phyloP scores from a whole-genome alignment of 2,113 vertebrate genomes.

The Passer montanus region DNA sequence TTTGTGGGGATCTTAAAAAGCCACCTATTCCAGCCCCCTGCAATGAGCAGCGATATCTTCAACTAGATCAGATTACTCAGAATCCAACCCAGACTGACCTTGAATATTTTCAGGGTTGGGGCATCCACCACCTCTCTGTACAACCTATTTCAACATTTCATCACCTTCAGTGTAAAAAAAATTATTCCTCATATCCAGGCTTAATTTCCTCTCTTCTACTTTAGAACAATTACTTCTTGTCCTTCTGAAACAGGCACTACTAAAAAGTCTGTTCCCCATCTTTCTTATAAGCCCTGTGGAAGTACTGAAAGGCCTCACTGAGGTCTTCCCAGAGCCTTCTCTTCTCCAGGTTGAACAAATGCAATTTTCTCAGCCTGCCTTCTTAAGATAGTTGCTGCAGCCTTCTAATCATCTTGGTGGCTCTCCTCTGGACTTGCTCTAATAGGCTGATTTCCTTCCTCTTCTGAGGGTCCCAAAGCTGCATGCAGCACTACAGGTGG shows the following conservation, averaged over 20 bases:
- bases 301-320: neutral
- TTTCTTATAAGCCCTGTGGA: neutral
- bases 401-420: neutral
- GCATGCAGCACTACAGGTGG: neutral
- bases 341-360: neutral
- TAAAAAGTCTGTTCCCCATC: neutral
- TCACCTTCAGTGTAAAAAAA: neutral
- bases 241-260: neutral
- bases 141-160: neutral
- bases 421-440: neutral
- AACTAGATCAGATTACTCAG: neutral
- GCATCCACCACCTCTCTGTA: neutral
- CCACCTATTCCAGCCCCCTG: neutral
- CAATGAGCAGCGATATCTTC: neutral
- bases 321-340: neutral
- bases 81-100: rapidly evolving
- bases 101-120: neutral
- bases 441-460: neutral
- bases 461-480: neutral
- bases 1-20: neutral
- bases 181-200: neutral
- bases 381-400: neutral
- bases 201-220: neutral
- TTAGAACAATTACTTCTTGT: neutral
- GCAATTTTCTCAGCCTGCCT: neutral